Evolutionary conservation across 2,888 invertebrate genomes (phyloP), one percentile per base, ranked within the genome.

Genomic region (Liodrosophila aerea): DNA sequence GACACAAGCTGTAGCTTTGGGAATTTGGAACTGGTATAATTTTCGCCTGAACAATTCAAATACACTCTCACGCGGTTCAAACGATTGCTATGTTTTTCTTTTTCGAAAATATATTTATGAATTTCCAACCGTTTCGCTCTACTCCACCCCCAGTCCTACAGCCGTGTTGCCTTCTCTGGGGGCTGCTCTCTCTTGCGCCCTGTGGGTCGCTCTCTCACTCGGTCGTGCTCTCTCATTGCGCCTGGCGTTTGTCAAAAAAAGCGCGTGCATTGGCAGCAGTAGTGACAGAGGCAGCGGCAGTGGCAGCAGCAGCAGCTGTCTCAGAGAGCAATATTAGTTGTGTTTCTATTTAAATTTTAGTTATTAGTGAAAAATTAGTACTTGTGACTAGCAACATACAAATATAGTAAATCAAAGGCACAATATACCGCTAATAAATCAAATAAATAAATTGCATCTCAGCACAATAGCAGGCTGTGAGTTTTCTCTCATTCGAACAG

Each of bases 161-260:
- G 4, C 29, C 9, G 29, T 29, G 5, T 29, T 34, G 27, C 22
- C 11, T 34, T 5, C 15, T 43, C 60, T 16, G 60, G 72, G 65
- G 66, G 61, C 69, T 56, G 59, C 11, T 8, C 13, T 31, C 13
- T 34, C 34, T 53, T 47, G 50, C 53, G 41, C 58, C 45, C 45
- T 54, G 70, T 45, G 45, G 62, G 51, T 50, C 53, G 54, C 58
- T 43, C 45, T 54, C 65, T 45, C 43, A 59, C 47, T 50, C 50
- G 54, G 33, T 64, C 61, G 37, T 49, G 22, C 30, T 36, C 22
- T 51, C 41, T 30, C 30, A 30, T 12, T 37, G 13, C 44, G 49
- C 81, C 76, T 69, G 80, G 59, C 73, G 62, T 59, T 47, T 39
- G 53, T 52, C n/a, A n/a, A 53, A 64, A 63, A 65, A 76, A 80